These are phyloP conservation scores for Drosophila quadrilineata DNA, from an alignment of 1,140 invertebrate genomes.

Conservation along the genomic window DNA sequence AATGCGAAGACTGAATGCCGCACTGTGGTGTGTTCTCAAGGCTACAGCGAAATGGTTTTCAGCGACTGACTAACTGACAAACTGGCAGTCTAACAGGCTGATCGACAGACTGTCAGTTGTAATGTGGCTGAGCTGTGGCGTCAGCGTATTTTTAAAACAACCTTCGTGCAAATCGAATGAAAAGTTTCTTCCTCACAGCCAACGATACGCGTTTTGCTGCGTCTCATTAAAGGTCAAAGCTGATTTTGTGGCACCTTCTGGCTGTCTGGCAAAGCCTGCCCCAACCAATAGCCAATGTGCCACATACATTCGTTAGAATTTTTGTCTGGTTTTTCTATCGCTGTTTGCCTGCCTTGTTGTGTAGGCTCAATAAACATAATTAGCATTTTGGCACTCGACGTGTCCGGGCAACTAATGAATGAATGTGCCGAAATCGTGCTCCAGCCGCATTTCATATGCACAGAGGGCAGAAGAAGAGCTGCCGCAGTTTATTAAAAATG, in stretches of 20 bases:
- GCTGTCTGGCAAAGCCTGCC: conserved; percentile 27
- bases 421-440: conserved; percentile 49
- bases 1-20: conserved; percentile 48
- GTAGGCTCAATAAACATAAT: conserved; percentile 76
- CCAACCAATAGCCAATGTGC: neutral
- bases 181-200: conserved; percentile 54
- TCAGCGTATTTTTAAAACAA: conserved; percentile 71
- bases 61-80: conserved; percentile 13
- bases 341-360: conserved; percentile 42
- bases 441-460: conserved; percentile 57
- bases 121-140: conserved; percentile 20
- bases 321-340: conserved; percentile 18
- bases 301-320: neutral
- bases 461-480: no score
- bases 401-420: conserved; percentile 68
- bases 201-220: conserved; percentile 46
- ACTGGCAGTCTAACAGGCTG: conserved; percentile 37
- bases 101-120: conserved; percentile 44
- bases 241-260: conserved; percentile 46
- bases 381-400: conserved; percentile 74
- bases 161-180: conserved; percentile 76
- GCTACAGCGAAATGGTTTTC: conserved; percentile 50
- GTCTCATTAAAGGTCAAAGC: conserved; percentile 75
- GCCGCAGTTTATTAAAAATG: conserved; percentile 75
- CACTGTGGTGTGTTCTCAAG: conserved; percentile 68